These are phyloP conservation scores for Pachycephala philippinensis DNA, from an alignment of 2,113 vertebrate species.

Conservation along the genomic window DNA sequence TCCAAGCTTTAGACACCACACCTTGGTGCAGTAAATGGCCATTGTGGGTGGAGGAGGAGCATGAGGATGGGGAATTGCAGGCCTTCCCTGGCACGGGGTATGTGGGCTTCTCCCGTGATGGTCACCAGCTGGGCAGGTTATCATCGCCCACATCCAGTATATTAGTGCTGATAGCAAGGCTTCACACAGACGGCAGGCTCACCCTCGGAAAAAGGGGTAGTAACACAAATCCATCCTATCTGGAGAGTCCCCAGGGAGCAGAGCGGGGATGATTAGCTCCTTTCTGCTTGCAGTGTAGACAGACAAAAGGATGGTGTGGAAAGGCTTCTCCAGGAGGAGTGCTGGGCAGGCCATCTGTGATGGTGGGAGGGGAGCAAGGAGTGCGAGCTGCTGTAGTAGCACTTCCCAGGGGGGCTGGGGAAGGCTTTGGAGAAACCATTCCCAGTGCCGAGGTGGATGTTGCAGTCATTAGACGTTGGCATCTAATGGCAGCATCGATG, in stretches of 20 bases:
- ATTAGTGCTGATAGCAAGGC: background rate
- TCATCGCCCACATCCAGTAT: background rate
- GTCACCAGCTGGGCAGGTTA: background rate
- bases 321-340: constrained; percentile 7
- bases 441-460: background rate
- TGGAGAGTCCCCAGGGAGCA: background rate
- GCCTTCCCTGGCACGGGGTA: background rate
- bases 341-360: constrained; percentile 52
- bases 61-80: background rate
- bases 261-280: background rate
- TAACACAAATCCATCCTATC: background rate
- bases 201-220: background rate
- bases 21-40: background rate
- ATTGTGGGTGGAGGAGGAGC: background rate
- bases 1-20: background rate
- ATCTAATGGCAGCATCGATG: background rate
- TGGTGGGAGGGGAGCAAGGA: background rate
- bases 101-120: background rate
- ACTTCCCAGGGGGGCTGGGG: constrained; percentile 14
- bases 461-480: background rate
- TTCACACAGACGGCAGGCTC: background rate
- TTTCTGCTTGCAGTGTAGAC: background rate
- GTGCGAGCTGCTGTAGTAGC: background rate
- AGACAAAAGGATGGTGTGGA: constrained; percentile 2
- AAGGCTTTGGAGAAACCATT: background rate